Conservation (phyloP, 2,888 invertebrate species). For the Athrips mouffetella region DNA sequence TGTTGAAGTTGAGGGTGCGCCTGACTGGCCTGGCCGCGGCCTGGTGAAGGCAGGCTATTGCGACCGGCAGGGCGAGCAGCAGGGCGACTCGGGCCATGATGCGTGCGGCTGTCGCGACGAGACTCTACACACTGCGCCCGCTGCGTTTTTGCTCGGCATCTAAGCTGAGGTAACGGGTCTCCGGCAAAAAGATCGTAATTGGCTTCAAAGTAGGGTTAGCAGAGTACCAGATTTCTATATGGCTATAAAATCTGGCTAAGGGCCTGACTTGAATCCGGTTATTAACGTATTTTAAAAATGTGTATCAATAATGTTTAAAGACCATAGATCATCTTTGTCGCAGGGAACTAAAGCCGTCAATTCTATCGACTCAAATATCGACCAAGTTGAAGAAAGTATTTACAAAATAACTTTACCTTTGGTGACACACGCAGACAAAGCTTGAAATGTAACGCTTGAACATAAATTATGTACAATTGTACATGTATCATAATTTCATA, state of each 20-base stretch:
- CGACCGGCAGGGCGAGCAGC: slow-evolving; percentile 15
- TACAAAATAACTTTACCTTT: background rate
- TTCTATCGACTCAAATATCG: too few species aligned
- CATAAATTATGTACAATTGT: too few species aligned
- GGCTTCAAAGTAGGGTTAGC: slow-evolving; percentile 35
- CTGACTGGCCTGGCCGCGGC: slow-evolving; percentile 25
- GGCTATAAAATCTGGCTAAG: background rate
- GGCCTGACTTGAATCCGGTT: background rate
- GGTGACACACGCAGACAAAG: background rate
- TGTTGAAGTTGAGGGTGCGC: slow-evolving; percentile 31
- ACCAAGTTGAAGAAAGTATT: too few species aligned
- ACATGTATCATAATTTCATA: too few species aligned
- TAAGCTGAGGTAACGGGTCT: slow-evolving; percentile 59
- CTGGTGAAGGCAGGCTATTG: slow-evolving; percentile 21
- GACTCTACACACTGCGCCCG: slow-evolving; percentile 26
- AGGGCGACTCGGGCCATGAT: slow-evolving; percentile 6
- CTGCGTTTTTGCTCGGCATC: slow-evolving; percentile 29
- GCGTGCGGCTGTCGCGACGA: slow-evolving; percentile 21
- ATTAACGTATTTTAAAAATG: too few species aligned
- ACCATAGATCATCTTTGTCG: too few species aligned
- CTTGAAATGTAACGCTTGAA: too few species aligned
- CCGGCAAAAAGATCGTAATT: slow-evolving; percentile 74
- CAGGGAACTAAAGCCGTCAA: too few species aligned
- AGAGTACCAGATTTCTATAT: background rate
- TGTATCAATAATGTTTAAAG: too few species aligned